phyloP scores from a whole-genome alignment of 2,113 vertebrate genomes.

The Actenoides lindsayi region DNA sequence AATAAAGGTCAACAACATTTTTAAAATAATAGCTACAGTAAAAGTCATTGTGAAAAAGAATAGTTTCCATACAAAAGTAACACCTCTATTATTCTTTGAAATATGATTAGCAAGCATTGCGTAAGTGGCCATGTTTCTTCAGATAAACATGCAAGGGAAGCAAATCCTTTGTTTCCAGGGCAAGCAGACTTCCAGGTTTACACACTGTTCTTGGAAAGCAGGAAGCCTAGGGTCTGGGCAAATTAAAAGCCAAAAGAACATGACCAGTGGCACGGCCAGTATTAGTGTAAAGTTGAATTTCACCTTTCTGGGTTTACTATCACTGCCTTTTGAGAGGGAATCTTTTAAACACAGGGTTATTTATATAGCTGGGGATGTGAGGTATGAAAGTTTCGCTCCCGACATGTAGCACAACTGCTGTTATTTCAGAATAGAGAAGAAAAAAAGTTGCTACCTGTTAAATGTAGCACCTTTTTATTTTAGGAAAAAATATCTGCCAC shows the following conservation, averaged over 20 bases:
- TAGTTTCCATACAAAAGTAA: not conserved
- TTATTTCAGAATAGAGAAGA: not conserved
- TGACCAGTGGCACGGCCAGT: not conserved
- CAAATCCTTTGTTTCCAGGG: not conserved
- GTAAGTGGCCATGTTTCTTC: not conserved
- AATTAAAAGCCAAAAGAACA: not conserved
- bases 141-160: not conserved
- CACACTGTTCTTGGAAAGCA: slow-evolving; percentile 6
- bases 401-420: not conserved
- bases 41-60: not conserved
- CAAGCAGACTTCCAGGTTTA: slow-evolving; percentile 1
- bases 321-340: not conserved
- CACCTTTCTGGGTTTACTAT: not conserved
- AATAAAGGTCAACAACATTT: not conserved
- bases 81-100: not conserved
- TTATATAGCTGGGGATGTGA: not conserved
- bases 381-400: not conserved
- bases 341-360: not conserved
- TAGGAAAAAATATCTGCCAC: not conserved
- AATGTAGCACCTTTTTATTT: not conserved
- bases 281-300: not conserved
- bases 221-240: not conserved
- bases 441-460: not conserved
- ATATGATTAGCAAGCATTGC: not conserved
- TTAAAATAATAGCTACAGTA: not conserved